Percentiles rank a stretch among this genome's conserved stretches.
phyloP scores from a whole-genome alignment of 2,888 invertebrate genomes.

The Philonicus albiceps region DNA sequence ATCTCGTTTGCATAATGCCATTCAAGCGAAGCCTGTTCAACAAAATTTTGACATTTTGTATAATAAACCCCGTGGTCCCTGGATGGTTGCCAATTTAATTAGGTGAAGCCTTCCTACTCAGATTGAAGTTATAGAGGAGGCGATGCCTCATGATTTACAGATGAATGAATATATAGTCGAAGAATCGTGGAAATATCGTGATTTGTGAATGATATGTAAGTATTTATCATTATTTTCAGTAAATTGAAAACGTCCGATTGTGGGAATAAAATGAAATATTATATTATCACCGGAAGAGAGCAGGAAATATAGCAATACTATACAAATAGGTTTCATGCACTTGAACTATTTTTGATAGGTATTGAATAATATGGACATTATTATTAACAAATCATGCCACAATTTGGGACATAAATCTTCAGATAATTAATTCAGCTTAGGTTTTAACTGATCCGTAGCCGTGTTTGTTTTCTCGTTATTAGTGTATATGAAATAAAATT shows the following conservation, averaged over 20 bases:
- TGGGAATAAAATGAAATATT: not conserved
- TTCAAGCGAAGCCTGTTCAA: constrained; percentile 6
- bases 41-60: constrained; percentile 23
- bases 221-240: not conserved
- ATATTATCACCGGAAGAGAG: not conserved
- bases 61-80: not conserved
- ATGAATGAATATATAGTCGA: not conserved
- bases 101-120: not conserved
- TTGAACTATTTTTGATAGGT: not conserved
- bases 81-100: constrained; percentile 22
- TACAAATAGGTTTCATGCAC: not conserved
- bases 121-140: not conserved
- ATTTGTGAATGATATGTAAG: constrained; percentile 4
- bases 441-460: too few species aligned
- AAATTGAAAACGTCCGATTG: constrained; percentile 10
- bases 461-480: too few species aligned
- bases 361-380: not conserved
- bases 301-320: not conserved
- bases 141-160: not conserved
- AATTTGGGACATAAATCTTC: too few species aligned
- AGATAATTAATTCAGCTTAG: too few species aligned
- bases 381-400: too few species aligned
- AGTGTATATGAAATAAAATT: too few species aligned
- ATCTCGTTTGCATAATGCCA: constrained; percentile 29
- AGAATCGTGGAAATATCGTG: not conserved